Percentiles rank a stretch among this genome's conserved stretches.
These are phyloP conservation scores for Torymus auratus DNA, from an alignment of 2,888 invertebrate genomes.

Conservation along the genomic window DNA sequence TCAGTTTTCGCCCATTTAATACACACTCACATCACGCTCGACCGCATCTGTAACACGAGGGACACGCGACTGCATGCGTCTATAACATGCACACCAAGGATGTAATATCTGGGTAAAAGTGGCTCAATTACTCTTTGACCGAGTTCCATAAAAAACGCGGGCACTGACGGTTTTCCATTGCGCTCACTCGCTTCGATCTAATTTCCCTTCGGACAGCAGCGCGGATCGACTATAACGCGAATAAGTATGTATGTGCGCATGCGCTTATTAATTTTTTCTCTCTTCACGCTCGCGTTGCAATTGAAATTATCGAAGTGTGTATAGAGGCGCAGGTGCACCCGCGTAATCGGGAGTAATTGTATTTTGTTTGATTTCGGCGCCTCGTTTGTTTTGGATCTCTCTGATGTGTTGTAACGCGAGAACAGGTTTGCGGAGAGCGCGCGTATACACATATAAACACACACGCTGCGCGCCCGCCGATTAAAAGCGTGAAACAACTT, in stretches of 20 bases:
- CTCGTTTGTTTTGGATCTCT: conserved; percentile 4
- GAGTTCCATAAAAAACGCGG: conserved; percentile 28
- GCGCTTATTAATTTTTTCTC: no score
- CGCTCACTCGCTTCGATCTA: conserved; percentile 5
- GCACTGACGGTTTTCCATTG: conserved; percentile 12
- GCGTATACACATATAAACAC: no score
- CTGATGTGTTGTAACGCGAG: not conserved
- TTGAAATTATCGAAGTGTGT: not conserved
- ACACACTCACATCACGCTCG: no score
- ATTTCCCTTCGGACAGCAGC: conserved; percentile 10
- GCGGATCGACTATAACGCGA: not conserved
- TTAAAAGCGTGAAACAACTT: conserved; percentile 4
- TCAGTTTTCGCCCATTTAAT: no score
- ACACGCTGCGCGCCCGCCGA: not conserved
- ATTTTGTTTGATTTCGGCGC: conserved; percentile 10
- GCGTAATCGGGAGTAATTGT: not conserved
- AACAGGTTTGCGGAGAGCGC: not conserved
- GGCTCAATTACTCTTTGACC: conserved; percentile 32
- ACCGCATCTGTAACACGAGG: not conserved
- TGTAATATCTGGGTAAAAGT: not conserved
- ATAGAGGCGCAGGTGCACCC: no score
- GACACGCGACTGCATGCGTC: not conserved
- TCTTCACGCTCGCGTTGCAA: no score
- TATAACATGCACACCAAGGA: no score
- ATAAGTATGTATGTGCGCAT: no score